Base-by-base conservation (phyloP, 2,113 vertebrate species). In the Catharus bicknelli region DNA sequence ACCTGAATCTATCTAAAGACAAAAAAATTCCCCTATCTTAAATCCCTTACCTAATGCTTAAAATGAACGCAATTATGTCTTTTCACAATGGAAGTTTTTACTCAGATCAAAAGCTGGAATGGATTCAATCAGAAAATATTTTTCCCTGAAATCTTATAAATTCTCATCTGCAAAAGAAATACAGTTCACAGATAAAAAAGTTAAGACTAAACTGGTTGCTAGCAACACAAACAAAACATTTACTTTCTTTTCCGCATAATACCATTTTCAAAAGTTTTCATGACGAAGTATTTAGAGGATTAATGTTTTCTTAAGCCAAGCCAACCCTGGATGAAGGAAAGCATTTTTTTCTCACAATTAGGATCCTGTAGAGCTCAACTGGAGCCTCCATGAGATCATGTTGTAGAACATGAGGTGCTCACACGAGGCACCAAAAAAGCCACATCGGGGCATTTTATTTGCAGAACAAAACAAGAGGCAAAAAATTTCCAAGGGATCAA, bases 191-290 rank as follows among this genome's bases (percentile, higher is more conserved):
- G 64, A 95, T 62, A 74, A 78, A 95, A 94, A 83, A 17, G 27
- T 70, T 63, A 93, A 93, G 59, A 63, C 81, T 66, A 34, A 90
- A 91, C 51, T 40, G 79, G 88, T 95, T 95, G 93, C 92, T 95
- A 96, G 79, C 83, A 95, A 95, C 92, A 95, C 85, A 90, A 94
- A 93, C 82, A 93, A 91, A 95, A 93, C 75, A 94, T 76, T 87
- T 89, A 57, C 58, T 86, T 93, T 91, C 50, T 74, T 89, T 80
- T 67, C 70, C 9, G 5, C 17, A 36, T 36, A 68, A 82, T 34
- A 36, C 54, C n/a, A 1, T 72, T 94, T 90, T 74, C 48, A 74
- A 63, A 88, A 88, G 42, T 36, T 68, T 54, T 53, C 0, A 0
- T 53, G 58, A 64, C 13, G 1, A 70, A 83, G 14, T 62, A 83